These are phyloP conservation scores for Peromyscus aztecus DNA, from an alignment of 2,797 vertebrate species.

Conservation along the genomic window DNA sequence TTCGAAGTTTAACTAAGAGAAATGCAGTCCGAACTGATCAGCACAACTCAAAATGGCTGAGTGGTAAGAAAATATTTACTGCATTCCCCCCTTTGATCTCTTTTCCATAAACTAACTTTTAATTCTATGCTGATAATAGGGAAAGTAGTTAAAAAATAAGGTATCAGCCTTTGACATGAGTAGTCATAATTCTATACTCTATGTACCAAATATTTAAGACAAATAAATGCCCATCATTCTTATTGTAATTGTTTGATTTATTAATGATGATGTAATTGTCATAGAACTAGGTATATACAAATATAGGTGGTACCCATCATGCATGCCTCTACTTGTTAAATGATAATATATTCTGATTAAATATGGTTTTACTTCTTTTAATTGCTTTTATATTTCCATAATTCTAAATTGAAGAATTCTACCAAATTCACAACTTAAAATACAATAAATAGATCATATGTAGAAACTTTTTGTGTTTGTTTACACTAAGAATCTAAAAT, in stretches of 20 bases:
- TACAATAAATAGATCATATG: not conserved
- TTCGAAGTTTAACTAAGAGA: slow-evolving; percentile 96
- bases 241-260: not conserved
- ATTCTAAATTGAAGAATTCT: slow-evolving; percentile 30
- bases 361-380: not conserved
- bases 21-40: slow-evolving; percentile 98
- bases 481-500: not conserved
- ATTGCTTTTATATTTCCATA: not conserved
- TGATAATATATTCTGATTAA: not conserved
- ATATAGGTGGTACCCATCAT: not conserved
- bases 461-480: not conserved
- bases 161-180: not conserved
- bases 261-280: not conserved
- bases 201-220: slow-evolving; percentile 29
- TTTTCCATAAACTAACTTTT: not conserved
- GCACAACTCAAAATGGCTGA: slow-evolving; percentile 99
- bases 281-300: slow-evolving; percentile 45
- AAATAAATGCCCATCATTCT: not conserved
- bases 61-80: slow-evolving; percentile 90
- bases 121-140: not conserved
- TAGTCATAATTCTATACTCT: not conserved
- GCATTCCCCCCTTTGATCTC: not conserved
- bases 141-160: slow-evolving; percentile 47
- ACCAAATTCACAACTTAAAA: not conserved
- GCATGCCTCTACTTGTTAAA: not conserved